A percentile compares a stretch with the other conserved stretches of the same genome.
These are phyloP conservation scores for Grantiella picta DNA, from an alignment of 2,113 vertebrate genomes.

Conservation along the genomic window DNA sequence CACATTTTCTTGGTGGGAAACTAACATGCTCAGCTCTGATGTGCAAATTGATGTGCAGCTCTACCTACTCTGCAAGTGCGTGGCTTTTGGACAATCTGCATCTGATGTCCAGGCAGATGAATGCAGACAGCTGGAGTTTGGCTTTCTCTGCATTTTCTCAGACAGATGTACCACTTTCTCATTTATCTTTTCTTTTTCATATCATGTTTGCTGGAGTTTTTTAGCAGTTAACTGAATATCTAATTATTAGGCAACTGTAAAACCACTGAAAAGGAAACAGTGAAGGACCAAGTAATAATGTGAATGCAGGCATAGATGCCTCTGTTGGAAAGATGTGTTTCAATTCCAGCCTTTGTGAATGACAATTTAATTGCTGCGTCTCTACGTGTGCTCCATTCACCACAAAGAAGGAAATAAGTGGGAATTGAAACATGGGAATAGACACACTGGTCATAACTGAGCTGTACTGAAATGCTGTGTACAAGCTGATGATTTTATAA, in stretches of 20 bases:
- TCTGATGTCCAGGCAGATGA: neutral
- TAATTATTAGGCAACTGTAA: neutral
- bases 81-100: neutral
- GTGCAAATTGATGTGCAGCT: neutral
- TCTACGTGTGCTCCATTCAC: neutral
- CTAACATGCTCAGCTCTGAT: neutral
- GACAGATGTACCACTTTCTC: neutral
- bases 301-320: neutral
- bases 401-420: constrained; percentile 38
- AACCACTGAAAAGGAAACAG: constrained; percentile 1
- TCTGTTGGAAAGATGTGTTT: constrained; percentile 6
- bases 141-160: neutral
- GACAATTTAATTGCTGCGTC: constrained; percentile 23
- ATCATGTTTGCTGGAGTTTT: neutral
- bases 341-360: neutral
- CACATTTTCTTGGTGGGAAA: neutral
- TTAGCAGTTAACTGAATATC: neutral
- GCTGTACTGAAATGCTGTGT: neutral
- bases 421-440: constrained; percentile 25
- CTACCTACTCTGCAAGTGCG: neutral
- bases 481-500: constrained; percentile 43
- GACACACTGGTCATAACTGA: neutral
- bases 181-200: neutral
- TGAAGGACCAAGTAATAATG: constrained; percentile 8
- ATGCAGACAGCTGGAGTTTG: neutral